Evolutionary conservation across 2,888 invertebrate genomes (phyloP).

Genomic region (Eupithecia vulgata): DNA sequence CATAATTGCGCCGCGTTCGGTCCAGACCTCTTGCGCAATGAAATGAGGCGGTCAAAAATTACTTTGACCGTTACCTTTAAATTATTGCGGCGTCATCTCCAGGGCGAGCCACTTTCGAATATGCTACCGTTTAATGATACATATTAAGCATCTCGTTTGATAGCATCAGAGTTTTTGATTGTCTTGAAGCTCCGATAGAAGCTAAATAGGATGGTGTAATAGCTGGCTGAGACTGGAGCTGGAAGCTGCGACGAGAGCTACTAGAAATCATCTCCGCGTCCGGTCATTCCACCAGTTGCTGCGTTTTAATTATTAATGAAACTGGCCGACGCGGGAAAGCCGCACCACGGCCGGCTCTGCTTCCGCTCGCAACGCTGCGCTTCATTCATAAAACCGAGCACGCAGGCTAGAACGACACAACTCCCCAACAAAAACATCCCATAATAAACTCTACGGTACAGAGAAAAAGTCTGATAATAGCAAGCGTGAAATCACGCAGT

Average conservation of each 20-base stretch:
- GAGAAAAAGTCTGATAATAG: constrained; percentile 51
- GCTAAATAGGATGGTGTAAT: constrained; percentile 39
- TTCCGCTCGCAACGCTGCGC: constrained; percentile 82
- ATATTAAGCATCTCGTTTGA: constrained; percentile 51
- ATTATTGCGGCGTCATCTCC: constrained; percentile 69
- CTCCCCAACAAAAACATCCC: constrained; percentile 43
- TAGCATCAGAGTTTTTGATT: constrained; percentile 40
- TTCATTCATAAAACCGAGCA: constrained; percentile 80
- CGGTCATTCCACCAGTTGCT: constrained; percentile 79
- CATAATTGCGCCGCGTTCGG: constrained; percentile 55
- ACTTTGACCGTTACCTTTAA: constrained; percentile 71
- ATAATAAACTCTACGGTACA: constrained; percentile 58
- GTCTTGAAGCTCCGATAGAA: constrained; percentile 34
- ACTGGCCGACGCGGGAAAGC: constrained; percentile 81
- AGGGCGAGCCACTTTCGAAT: constrained; percentile 54
- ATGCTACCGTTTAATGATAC: constrained; percentile 74
- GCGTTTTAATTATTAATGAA: constrained; percentile 84
- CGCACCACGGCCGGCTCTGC: constrained; percentile 79
- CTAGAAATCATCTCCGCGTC: constrained; percentile 82
- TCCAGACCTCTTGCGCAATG: constrained; percentile 74
- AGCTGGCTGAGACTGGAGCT: constrained; percentile 2
- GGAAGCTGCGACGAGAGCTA: constrained; percentile 64
- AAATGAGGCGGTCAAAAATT: constrained; percentile 68
- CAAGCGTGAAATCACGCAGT: constrained; percentile 42
- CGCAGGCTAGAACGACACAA: constrained; percentile 52